Base-by-base conservation (phyloP, 1,140 invertebrate species). In the Lordiphosa clarofinis region DNA sequence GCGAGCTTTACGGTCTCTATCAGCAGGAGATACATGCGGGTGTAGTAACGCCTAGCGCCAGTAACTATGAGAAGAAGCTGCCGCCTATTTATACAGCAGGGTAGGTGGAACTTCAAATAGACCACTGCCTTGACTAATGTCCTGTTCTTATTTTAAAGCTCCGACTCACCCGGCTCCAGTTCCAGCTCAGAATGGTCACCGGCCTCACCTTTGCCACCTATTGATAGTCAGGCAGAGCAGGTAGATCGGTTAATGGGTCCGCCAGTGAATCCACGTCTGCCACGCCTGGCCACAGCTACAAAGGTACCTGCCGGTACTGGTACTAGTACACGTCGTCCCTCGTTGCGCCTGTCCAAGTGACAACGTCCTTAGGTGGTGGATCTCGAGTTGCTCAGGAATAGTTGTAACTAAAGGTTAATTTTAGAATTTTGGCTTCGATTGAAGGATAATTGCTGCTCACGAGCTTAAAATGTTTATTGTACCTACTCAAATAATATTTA, bases 1-100 rank as follows among this genome's bases (percentile, higher is more conserved):
- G 94, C 55, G 95, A 97, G 58, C 90, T 98, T 9, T 97, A 97
- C 87, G 92, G 93, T 7, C 90, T 97, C 62, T 98, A 98, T 79
- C 94, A 96, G 76, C 93, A 95, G 78, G 94, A 95, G 89, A 95
- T 95, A 37, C 94, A 95, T 73, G 94, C 94, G 0, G 92, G 94
- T 3, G 72, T 87, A 6, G 75, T 88, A 4, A 88, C 82, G 5
- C 73, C 88, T 0, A 76, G 73, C 13, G 68, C 70, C 21, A 66
- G 70, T 44, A 65, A 40, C 63, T 87, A 88, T 28, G 88, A 89
- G 12, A 81, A 71, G 38, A 89, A 89, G 63, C 57, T 89, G 36
- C 88, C 88, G 39, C 88, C 87, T 39, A 89, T 89, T 44, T 88
- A 89, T 53, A 86, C 87, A 48, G 81, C 84, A 13, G 86, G 88